Evolutionary conservation across 2,797 vertebrate species (phyloP).

Genomic region (Siniperca undulata): DNA sequence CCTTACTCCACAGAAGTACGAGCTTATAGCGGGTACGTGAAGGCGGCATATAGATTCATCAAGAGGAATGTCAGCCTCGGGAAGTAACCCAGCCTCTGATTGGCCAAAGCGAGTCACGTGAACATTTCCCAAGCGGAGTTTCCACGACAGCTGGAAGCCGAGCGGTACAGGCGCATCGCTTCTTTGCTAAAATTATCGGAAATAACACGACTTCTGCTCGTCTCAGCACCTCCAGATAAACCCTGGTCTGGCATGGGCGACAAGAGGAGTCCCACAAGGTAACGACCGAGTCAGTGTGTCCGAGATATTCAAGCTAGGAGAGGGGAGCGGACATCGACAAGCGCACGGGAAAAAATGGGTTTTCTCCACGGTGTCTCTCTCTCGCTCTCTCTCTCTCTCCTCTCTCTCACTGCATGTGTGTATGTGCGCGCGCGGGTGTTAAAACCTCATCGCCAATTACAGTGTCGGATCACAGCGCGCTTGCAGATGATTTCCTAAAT

Average conservation of each 20-base stretch:
- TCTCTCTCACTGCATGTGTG: constrained; percentile 27
- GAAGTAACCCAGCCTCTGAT: constrained; percentile 78
- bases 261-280: constrained; percentile 99
- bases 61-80: constrained; percentile 82
- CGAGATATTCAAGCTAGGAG: constrained; percentile 49
- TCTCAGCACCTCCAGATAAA: constrained; percentile 77
- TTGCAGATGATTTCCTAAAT: constrained; percentile 77
- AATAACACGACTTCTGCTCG: constrained; percentile 76
- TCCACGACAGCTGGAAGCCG: constrained; percentile 93
- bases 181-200: constrained; percentile 72
- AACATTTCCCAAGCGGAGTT: constrained; percentile 87
- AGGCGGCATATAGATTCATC: constrained; percentile 71
- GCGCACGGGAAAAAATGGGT: constrained; percentile 65
- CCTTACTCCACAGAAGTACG: neutral
- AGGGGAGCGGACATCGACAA: constrained; percentile 72
- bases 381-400: constrained; percentile 21
- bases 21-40: constrained; percentile 48
- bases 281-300: constrained; percentile 70
- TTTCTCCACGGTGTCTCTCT: constrained; percentile 72
- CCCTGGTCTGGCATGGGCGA: constrained; percentile 93
- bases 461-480: constrained; percentile 80
- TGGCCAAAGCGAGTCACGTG: constrained; percentile 82
- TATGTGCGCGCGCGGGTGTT: constrained; percentile 73
- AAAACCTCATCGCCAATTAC: constrained; percentile 88
- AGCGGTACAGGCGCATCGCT: constrained; percentile 81